Evolutionary conservation across 1,140 invertebrate species (phyloP).

Genomic region (Panagrolaimus sp.): DNA sequence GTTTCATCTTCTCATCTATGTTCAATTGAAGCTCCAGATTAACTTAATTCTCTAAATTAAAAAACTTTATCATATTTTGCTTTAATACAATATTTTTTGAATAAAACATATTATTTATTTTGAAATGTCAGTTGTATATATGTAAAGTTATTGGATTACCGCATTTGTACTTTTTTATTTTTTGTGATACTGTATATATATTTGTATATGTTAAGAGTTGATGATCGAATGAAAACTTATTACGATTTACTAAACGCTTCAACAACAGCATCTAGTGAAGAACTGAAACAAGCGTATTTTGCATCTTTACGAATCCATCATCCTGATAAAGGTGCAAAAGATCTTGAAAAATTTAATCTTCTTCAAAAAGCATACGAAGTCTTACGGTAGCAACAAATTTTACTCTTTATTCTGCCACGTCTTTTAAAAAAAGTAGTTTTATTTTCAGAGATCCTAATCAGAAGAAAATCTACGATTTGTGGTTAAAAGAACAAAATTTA

Average conservation of each 20-base stretch:
- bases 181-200: background rate
- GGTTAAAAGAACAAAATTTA: conserved; percentile 32
- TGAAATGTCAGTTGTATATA: background rate
- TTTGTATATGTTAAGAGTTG: background rate
- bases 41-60: background rate
- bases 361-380: conserved; percentile 25
- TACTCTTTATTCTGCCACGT: background rate
- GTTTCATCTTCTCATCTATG: conserved; percentile 9
- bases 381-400: conserved; percentile 11
- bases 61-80: conserved; percentile 7
- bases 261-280: background rate
- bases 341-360: conserved; percentile 21
- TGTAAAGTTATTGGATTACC: background rate
- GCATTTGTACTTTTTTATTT: background rate
- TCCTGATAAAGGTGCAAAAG: conserved; percentile 24
- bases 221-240: conserved; percentile 19
- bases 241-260: conserved; percentile 14
- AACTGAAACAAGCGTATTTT: conserved; percentile 30
- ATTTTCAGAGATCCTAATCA: conserved; percentile 18
- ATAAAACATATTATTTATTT: background rate
- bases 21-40: conserved; percentile 27
- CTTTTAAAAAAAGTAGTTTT: background rate
- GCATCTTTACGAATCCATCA: conserved; percentile 18
- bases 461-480: conserved; percentile 26
- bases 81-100: background rate